A percentile compares a stretch with the other conserved stretches of the same genome.
These are phyloP conservation scores for Dicyrtoma fusca DNA, from an alignment of 2,888 invertebrate species.

Conservation along the genomic window DNA sequence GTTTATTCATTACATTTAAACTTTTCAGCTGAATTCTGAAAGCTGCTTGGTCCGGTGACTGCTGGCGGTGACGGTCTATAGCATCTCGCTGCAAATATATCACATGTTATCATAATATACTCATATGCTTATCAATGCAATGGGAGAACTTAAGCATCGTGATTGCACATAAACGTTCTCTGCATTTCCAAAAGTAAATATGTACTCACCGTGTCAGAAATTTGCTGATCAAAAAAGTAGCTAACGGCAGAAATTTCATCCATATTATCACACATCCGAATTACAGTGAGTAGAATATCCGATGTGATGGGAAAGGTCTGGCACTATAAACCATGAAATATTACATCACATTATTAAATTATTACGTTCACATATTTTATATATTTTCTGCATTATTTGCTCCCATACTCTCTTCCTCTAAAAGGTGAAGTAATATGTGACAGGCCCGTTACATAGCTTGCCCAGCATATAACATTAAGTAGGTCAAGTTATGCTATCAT, in stretches of 20 bases:
- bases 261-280: slow-evolving; percentile 76
- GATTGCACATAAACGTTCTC: too few species aligned
- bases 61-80: background rate
- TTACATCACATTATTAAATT: background rate
- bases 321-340: slow-evolving; percentile 65
- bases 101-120: background rate
- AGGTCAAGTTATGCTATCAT: too few species aligned
- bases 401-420: background rate
- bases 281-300: slow-evolving; percentile 81
- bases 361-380: background rate
- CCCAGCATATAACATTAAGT: too few species aligned
- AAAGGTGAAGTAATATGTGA: too few species aligned
- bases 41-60: slow-evolving; percentile 75
- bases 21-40: slow-evolving; percentile 87
- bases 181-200: too few species aligned
- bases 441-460: too few species aligned
- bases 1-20: slow-evolving; percentile 75
- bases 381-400: background rate
- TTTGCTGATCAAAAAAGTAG: slow-evolving; percentile 66
- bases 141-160: too few species aligned
- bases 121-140: background rate
- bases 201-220: slow-evolving; percentile 49
- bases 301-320: slow-evolving; percentile 75
- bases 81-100: slow-evolving; percentile 2
- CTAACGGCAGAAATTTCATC: slow-evolving; percentile 82